Evolutionary conservation across 2,888 invertebrate genomes (phyloP), one percentile per base, ranked within the genome.

Genomic region (Pterobdella sp.): DNA sequence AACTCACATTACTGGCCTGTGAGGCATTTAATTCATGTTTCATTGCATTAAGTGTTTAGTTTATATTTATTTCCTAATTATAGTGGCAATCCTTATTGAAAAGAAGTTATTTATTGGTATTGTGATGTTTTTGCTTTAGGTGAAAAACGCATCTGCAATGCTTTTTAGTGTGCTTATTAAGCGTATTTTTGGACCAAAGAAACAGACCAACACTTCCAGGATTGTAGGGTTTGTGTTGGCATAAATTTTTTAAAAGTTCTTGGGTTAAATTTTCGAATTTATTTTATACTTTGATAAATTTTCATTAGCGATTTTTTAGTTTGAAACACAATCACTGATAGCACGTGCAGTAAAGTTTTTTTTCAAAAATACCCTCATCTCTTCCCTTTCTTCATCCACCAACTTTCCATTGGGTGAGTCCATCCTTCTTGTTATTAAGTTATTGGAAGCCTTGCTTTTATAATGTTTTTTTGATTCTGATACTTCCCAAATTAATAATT

Each of bases 151-250:
- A 0, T 89, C 92, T 0, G 92, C 93, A 0, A 84, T 95, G 72
- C 84, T 95, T 71, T 90, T 93, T 81, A 89, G 91, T 75, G 88
- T 93, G 1, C 86, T 96, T 49, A 88, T 92, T 80, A 89, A 89
- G 65, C 87, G 94, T 76, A 89, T 92, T 77, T 94, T 96, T 86
- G 95, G 95, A 1, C 93, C 93, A 31, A 85, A 84, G 74, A 67
- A 65, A n/a, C 79, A 78, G 74, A 84, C 79, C 79, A 89, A 75
- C 88, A 89, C 0, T 86, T 88, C 7, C 83, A 34, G 52, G 7
- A 52, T 42, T 29, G 26, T 52, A 3, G 69, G 69, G 66, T 65
- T 7, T 7, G 14, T 63, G 7, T 29, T 14, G 64, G 64, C 14
- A 63, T 26, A 10, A 63, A 63, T 63, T 7, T 63, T 10, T 63